phyloP scores from a whole-genome alignment of 1,140 invertebrate genomes.

The Drosophila tsacasi region DNA sequence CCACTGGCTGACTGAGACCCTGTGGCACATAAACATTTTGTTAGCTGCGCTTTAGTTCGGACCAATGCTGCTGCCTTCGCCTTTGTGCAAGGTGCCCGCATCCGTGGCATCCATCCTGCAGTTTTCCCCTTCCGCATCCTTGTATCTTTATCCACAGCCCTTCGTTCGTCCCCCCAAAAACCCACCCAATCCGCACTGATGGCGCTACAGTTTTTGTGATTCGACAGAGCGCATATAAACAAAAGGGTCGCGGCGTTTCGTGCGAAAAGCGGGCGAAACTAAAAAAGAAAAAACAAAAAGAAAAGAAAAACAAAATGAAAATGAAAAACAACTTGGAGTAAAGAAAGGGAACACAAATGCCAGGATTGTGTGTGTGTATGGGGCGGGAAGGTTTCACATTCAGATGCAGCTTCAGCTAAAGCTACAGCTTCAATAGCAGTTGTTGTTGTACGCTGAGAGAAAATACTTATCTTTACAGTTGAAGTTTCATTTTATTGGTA shows the following conservation, averaged over 20 bases:
- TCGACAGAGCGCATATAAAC: constrained; percentile 78
- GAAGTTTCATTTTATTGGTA: neutral
- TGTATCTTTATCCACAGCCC: constrained; percentile 2
- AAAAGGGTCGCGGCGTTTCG: constrained; percentile 66
- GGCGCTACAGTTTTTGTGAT: constrained; percentile 76
- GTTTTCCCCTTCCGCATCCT: constrained; percentile 1
- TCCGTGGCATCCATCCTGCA: constrained; percentile 29
- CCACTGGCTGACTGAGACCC: constrained; percentile 19
- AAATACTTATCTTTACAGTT: neutral
- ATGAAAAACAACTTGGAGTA: constrained; percentile 52
- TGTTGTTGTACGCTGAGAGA: constrained; percentile 13
- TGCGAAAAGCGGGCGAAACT: constrained; percentile 59
- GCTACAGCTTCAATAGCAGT: constrained; percentile 21
- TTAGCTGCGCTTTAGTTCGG: constrained; percentile 70
- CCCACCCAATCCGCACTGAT: constrained; percentile 39
- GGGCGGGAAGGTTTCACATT: constrained; percentile 12
- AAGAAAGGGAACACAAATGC: constrained; percentile 41
- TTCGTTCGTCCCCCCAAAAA: neutral
- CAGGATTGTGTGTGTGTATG: constrained; percentile 26
- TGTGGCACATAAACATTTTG: constrained; percentile 77
- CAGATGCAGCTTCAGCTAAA: constrained; percentile 35
- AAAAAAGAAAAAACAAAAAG: constrained; percentile 41
- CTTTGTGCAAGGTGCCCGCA: constrained; percentile 65
- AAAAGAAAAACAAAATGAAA: constrained; percentile 50
- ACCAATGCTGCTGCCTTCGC: constrained; percentile 37